Base-by-base conservation (phyloP, 2,888 invertebrate species). In the Limnephilus marmoratus region DNA sequence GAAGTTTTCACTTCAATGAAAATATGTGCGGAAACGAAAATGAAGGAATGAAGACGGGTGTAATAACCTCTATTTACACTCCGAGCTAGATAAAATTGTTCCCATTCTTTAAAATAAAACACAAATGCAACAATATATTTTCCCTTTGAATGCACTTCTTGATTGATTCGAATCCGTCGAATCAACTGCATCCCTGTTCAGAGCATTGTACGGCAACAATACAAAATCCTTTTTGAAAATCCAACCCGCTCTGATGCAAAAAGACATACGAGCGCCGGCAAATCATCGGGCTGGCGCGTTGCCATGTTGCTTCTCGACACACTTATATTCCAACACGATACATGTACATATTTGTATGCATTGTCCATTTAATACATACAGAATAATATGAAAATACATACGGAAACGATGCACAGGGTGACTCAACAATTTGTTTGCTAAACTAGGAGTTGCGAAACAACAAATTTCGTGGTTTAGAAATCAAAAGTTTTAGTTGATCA, bases 211-310 rank as follows among this genome's bases (percentile, higher is more conserved):
- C 83, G 37, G 34, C 37, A 34, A 34, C 83, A 83, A 37, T 83
- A 83, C 83, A 37, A 83, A 83, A 83, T 83, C 37, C 83, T 9
- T 11, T 41, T 41, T 15, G 31, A 24, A 34, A 18, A 34, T 83
- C 83, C 83, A 68, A 68, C 68, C 68, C 68, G 53, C n/a, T 24
- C 83, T 37, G 83, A 83, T 13, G 83, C 34, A 83, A 34, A 41
- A 83, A 83, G 83, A 83, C 37, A 37, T 5, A 5, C 34, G 34
- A 31, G 83, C 18, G 85, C n/a, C 83, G 31, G 91, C 90, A 90
- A 83, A 82, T 90, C 89, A 91, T 29, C 53, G 82, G 81, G 68
- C 90, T 90, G 91, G 91, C 91, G 41, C 83, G 34, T 37, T 91
- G 91, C 91, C 91, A 91, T 80, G 13, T 41, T 80, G 45, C 53